Base-by-base conservation (phyloP, 2,797 vertebrate genomes). In the Eutrigla gurnardus region DNA sequence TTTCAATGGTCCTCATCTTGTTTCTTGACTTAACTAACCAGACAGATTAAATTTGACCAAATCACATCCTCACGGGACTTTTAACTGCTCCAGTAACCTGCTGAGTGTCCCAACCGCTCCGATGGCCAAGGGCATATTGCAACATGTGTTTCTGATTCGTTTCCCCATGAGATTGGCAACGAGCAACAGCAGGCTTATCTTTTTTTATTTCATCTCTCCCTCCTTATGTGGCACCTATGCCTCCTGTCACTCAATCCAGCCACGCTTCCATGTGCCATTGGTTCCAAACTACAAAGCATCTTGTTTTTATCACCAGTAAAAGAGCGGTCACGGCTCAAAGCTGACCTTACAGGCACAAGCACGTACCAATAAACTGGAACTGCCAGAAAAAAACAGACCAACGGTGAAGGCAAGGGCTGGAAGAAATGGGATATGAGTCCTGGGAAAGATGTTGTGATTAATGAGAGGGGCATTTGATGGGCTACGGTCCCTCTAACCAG, bases 101-200 rank as follows among this genome's bases (percentile, higher is more conserved):
- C 33, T 71, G 61, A 62, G 59, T 25, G 25, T 65, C 68, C 6
- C n/a, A 55, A 45, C 60, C 73, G 70, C 54, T 83, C 37, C 61
- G 42, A 54, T 54, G 43, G 74, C 80, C 81, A 72, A 73, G 62
- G 80, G 79, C 65, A 9, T 42, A 73, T 61, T 66, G 59, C 68
- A 78, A 59, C 87, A 92, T 80, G 65, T 91, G 89, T 77, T 90
- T 84, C 45, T 84, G 53, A 88, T 93, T 77, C 49, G 39, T 15
- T 57, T 79, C 70, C 52, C 58, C 62, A 42, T 17, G 70, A 79
- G 81, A 77, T 69, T 43, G 9, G 45, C 60, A 77, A 54, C 82
- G 77, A 85, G 75, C 66, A 73, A 64, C 65, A 46, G 13, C 57
- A 69, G 47, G 59, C 65, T 79, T 87, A 86, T 91, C 85, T 73